Conservation (phyloP, 2,888 invertebrate genomes). For the Spialia ferax region DNA sequence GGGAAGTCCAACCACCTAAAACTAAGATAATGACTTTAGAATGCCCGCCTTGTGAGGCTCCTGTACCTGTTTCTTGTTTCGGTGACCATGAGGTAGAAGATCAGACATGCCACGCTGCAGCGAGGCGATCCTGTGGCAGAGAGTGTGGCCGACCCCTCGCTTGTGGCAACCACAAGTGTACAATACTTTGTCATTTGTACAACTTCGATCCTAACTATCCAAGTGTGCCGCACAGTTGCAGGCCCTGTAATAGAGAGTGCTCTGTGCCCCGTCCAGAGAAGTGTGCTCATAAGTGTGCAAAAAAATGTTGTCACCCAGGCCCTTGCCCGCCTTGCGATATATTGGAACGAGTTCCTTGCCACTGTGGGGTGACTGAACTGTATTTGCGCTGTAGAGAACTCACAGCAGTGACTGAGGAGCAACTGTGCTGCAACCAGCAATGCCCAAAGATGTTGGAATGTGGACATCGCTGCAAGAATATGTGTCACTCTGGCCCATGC, state of each 20-base stretch:
- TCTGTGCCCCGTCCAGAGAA: slow-evolving; percentile 88
- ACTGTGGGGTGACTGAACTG: slow-evolving; percentile 92
- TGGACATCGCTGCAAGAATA: slow-evolving; percentile 92
- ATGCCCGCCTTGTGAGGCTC: slow-evolving; percentile 91
- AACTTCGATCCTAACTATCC: slow-evolving; percentile 60
- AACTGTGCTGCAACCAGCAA: slow-evolving; percentile 92
- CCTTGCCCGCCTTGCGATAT: slow-evolving; percentile 92
- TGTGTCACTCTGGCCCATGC: slow-evolving; percentile 92
- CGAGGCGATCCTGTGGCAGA: slow-evolving; percentile 92
- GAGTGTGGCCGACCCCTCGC: slow-evolving; percentile 90
- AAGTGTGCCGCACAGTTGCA: slow-evolving; percentile 80
- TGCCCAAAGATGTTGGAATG: slow-evolving; percentile 95
- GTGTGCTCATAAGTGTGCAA: slow-evolving; percentile 91
- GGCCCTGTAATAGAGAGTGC: slow-evolving; percentile 85
- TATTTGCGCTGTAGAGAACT: slow-evolving; percentile 92
- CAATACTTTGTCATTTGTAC: slow-evolving; percentile 89
- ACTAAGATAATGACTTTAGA: slow-evolving; percentile 85
- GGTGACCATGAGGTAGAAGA: slow-evolving; percentile 90
- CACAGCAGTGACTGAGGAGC: slow-evolving; percentile 79
- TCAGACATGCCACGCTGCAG: slow-evolving; percentile 90
- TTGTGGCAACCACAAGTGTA: slow-evolving; percentile 94
- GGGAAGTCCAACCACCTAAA: slow-evolving; percentile 86
- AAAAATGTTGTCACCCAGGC: slow-evolving; percentile 90
- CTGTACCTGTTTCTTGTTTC: slow-evolving; percentile 90
- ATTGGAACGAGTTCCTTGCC: slow-evolving; percentile 90